Base-by-base conservation (phyloP, 2,113 vertebrate species). In the Telmatochromis sp. region DNA sequence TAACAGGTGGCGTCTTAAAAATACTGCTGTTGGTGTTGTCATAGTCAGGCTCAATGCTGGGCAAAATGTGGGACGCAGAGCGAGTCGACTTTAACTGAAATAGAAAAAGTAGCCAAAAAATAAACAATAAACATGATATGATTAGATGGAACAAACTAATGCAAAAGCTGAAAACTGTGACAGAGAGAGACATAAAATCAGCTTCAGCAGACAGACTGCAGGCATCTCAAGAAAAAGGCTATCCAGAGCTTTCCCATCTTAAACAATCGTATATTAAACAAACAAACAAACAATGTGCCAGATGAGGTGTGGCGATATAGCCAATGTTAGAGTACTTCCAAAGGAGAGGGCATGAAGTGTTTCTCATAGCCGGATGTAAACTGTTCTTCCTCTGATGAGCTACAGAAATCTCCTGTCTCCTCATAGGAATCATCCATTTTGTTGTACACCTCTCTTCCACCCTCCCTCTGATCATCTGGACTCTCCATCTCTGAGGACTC, bases 341-440 rank as follows among this genome's bases (percentile, higher is more conserved):
- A 9, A 53, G 42, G 55, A 33, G 86, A 87, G 11, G 96, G 96
- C 95, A 96, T 95, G 86, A 96, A 96, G 81, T 95, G 96, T 81
- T 91, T 95, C 86, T 96, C 96, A 4, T 96, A 96, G 28, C 92
- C 95, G 15, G 89, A 90, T 9, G 54, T 31, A 4, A 58, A 47
- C 14, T 54, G 35, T 28, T 92, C 92, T 8, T 93, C 94, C 7
- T 92, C 92, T 19, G 83, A 84, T 47, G 85, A 90, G 86, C 42
- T 92, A 42, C 83, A 68, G 63, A 37, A 68, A 21, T 68, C 86
- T 5, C 33, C 73, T 55, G 15, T 86, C 33, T 95, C 95, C 31
- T 94, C 92, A 23, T 95, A 93, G 1, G 92, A 81, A 85, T 96
- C 94, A n/a, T 92, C 55, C 90, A 96, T 96, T 91, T 92, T 93